Base-by-base conservation (phyloP, 1,140 invertebrate species). In the Scaptomyza hsui region DNA sequence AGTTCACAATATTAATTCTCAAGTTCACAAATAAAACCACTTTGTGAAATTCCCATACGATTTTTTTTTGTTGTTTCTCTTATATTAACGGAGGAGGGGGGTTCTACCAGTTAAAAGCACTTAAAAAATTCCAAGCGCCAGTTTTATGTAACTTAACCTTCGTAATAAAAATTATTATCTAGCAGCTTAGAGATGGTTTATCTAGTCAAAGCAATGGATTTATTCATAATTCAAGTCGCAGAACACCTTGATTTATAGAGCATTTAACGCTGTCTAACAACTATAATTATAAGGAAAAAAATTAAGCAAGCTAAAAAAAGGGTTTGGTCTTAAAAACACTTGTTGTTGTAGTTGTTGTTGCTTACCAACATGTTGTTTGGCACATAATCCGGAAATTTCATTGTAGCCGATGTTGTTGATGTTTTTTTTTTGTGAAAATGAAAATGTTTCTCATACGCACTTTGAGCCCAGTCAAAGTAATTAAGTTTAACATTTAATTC, bases 341-440 rank as follows among this genome's bases (percentile, higher is more conserved):
- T 32, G 26, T n/a, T n/a, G n/a, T 37, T 26, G 12, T 53, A 60
- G 24, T 52, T 53, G 6, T 61, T 21, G 57, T 57, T 64, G 53
- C 83, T 88, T 89, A 88, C 89, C 85, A 89, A 64, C 69, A 90
- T 88, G 70, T 90, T 90, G 70, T 90, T 90, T 35, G 82, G 89
- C 45, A 90, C 57, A 77, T 88, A 90, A 78, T 90, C 85, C 72
- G 89, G 85, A 86, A 90, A 90, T 70, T 90, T 90, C 89, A 90
- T 90, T 57, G 60, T 90, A 32, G 47, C 52, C 62, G 51, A 44
- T 21, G 19, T 41, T 24, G 19, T 18, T 63, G 52, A 55, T 59
- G 48, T 60, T 76, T 63, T 74, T 73, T 68, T 52, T 29, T 9
- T 59, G 2, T 29, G 35, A 42, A 77, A 72, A 69, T 80, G 42